phyloP scores from a whole-genome alignment of 1,140 invertebrate species.

The Druon quercuslanigerum region DNA sequence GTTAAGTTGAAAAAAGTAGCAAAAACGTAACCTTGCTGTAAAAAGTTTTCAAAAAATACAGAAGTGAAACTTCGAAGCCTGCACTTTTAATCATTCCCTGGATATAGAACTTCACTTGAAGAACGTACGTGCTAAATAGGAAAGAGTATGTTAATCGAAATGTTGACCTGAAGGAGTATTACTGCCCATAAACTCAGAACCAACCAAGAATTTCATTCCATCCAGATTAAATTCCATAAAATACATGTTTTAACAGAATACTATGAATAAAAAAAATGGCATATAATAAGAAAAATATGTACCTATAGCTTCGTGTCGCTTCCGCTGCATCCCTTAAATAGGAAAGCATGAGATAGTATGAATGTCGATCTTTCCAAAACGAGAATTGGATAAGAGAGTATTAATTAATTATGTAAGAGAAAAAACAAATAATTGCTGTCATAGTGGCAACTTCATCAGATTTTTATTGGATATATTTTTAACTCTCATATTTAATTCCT shows the following conservation, averaged over 20 bases:
- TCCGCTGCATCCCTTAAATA: conserved; percentile 29
- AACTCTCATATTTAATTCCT: too few relatives aligned
- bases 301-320: conserved; percentile 30
- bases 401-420: too few relatives aligned
- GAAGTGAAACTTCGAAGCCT: too few relatives aligned
- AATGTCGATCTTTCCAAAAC: neutral
- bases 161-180: neutral
- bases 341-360: conserved; percentile 20
- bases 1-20: too few relatives aligned
- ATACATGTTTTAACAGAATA: neutral
- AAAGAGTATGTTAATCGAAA: neutral
- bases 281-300: conserved; percentile 27
- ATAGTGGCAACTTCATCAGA: too few relatives aligned
- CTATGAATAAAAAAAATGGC: neutral
- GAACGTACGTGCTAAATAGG: neutral
- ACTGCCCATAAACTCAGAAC: neutral
- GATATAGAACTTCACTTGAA: neutral
- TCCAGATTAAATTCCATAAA: neutral
- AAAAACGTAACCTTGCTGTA: too few relatives aligned
- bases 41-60: too few relatives aligned
- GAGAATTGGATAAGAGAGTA: neutral
- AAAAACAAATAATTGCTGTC: too few relatives aligned
- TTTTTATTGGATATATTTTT: too few relatives aligned
- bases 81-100: too few relatives aligned
- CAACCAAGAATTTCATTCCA: neutral